Evolutionary conservation across 2,888 invertebrate genomes (phyloP), one percentile per base, ranked within the genome.

Genomic region (Amphimallon solstitiale): DNA sequence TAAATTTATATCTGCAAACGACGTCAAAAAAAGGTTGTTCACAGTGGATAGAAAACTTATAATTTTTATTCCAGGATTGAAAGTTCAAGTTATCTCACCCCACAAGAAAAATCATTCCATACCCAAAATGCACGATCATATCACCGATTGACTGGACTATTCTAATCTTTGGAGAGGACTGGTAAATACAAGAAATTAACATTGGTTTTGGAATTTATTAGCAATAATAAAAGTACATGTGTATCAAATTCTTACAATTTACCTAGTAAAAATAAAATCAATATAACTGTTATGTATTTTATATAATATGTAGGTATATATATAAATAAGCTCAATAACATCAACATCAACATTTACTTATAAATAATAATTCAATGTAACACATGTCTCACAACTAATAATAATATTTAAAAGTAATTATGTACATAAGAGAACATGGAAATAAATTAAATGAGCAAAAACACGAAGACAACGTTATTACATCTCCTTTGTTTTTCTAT

Each of bases 161-260:
- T n/a, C n/a, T n/a, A n/a, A n/a, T n/a, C n/a, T n/a, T n/a, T n/a
- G n/a, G n/a, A n/a, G n/a, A n/a, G n/a, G n/a, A n/a, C n/a, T n/a
- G n/a, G n/a, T n/a, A n/a, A n/a, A n/a, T n/a, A n/a, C n/a, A n/a
- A n/a, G n/a, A n/a, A n/a, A n/a, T n/a, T n/a, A n/a, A n/a, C n/a
- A n/a, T n/a, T n/a, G n/a, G 6, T 45, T 45, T 23, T 14, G 23
- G 17, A n/a, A 43, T 60, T 60, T 60, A 60, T 60, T 60, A 45
- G 45, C 43, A 43, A 43, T 60, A 52, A 35, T 52, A 60, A 60
- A 60, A 43, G 29, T 60, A 23, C 60, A 45, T 52, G 35, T 17
- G 60, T 60, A 60, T 60, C 46, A 60, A 60, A 60, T 15, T 21
- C 45, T 60, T 45, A 34, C 29, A 43, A 15, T 60, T n/a, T 17